Evolutionary conservation across 2,113 vertebrate species (phyloP), one percentile per base, ranked within the genome.

Genomic region (Melanostigma gelatinosum): DNA sequence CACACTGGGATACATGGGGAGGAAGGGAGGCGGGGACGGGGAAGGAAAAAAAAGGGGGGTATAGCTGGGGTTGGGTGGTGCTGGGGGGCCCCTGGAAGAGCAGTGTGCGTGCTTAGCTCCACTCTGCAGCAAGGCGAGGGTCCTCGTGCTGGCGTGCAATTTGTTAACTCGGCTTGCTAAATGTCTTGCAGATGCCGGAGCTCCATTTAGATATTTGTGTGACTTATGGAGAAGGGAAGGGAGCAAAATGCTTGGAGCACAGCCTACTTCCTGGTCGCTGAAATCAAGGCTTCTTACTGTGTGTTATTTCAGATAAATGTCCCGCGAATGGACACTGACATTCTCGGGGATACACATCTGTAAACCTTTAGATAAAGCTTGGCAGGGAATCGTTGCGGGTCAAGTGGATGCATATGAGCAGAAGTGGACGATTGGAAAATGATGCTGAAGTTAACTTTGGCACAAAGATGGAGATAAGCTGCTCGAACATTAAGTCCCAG

Each of bases 131-230:
- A 94, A 95, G 95, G 94, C 95, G 93, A 92, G 94, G 95, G 95
- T 94, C 95, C 55, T 69, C 24, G 24, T 11, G 24, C 66, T 62
- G 32, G 95, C 74, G 73, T 95, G 94, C 94, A 95, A 95, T 97
- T 97, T 96, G 94, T 95, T 94, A 94, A 94, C 92, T 94, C 85
- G 64, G 94, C 94, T 94, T 93, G 80, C 94, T 93, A 95, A 96
- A 96, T 96, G 93, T 95, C 94, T 96, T 96, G 91, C 96, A 96
- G 94, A 94, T 96, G 95, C 93, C 91, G 92, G 93, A 86, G 91
- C 94, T 92, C 91, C 94, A 94, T 91, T 88, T 94, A 58, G 80
- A 67, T 80, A 72, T 82, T 60, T 79, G 83, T 72, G 93, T 92
- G 94, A 95, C 74, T 95, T 93, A 88, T 88, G 88, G 84, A 82